Conservation (phyloP, 2,888 invertebrate genomes). For the Acanthosepion lycidas region DNA sequence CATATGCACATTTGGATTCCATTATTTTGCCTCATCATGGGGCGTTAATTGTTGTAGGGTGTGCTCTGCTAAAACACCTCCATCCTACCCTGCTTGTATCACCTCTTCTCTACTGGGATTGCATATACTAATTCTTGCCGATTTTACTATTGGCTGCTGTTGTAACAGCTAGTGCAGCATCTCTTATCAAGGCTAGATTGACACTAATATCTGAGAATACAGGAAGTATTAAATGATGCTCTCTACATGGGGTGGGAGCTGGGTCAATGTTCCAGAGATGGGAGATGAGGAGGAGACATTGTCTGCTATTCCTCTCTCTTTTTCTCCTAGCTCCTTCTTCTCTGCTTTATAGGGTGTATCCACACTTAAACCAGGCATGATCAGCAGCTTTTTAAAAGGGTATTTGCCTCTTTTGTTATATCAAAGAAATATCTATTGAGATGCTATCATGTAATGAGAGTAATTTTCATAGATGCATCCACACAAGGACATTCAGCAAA, state of each 20-base stretch:
- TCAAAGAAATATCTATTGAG: too few relatives aligned
- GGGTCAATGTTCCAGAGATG: too few relatives aligned
- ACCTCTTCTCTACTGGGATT: not conserved
- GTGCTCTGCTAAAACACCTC: not conserved
- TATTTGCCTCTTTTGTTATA: too few relatives aligned
- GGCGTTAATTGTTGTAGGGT: not conserved
- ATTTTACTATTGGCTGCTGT: not conserved
- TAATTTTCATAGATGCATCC: too few relatives aligned
- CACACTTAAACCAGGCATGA: too few relatives aligned
- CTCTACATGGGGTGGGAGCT: too few relatives aligned
- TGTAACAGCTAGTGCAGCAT: not conserved
- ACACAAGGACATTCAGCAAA: too few relatives aligned
- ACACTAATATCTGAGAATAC: slow-evolving; percentile 33
- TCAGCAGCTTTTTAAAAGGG: too few relatives aligned
- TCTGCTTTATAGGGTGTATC: too few relatives aligned
- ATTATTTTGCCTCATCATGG: not conserved
- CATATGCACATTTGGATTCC: not conserved
- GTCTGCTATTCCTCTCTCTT: too few relatives aligned
- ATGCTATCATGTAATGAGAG: too few relatives aligned
- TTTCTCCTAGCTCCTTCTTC: not conserved
- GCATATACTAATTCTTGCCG: not conserved
- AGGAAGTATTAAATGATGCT: not conserved
- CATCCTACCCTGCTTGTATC: not conserved
- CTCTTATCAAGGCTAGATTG: not conserved
- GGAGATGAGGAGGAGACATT: too few relatives aligned